phyloP scores from a whole-genome alignment of 2,113 vertebrate genomes.

The human (Homo sapiens) region GRCh38 chrX:16210501-16211000 shows the following conservation, averaged over 20 bases:
- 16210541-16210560: neutral
- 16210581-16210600: neutral
- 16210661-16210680: slow-evolving; percentile 21
- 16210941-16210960: slow-evolving; percentile 36
- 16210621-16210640: neutral
- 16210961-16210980: neutral
- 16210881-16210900: neutral
- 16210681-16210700: neutral
- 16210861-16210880: neutral
- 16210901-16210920: neutral
- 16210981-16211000: neutral
- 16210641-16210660: slow-evolving; percentile 1
- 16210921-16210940: neutral
- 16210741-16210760: slow-evolving; percentile 31
- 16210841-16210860: neutral
- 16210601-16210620: neutral
- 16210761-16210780: neutral
- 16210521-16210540: neutral
- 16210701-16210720: slow-evolving; percentile 24
- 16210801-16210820: slow-evolving; percentile 26
- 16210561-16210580: neutral
- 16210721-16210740: neutral
- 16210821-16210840: slow-evolving; percentile 23
- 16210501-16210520: neutral
- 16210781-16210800: neutral